Conservation (phyloP, 2,888 invertebrate genomes). For the Latheticus oryzae region DNA sequence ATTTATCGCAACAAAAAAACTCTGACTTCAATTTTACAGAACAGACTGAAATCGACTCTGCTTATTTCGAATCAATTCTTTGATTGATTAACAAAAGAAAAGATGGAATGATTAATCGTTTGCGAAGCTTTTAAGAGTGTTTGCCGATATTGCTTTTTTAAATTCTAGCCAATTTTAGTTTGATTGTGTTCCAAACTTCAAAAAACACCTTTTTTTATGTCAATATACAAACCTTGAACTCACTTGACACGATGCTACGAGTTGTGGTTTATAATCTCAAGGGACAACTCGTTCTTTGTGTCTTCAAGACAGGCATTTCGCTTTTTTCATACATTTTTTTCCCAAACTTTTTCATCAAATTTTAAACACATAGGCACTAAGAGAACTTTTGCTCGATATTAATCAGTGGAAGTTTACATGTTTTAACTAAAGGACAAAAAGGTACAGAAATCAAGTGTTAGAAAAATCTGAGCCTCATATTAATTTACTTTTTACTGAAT, state of each 20-base stretch:
- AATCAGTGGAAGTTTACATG: no score
- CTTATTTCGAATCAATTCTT: constrained; percentile 20
- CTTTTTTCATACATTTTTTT: no score
- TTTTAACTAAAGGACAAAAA: no score
- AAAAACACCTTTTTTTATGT: constrained; percentile 9
- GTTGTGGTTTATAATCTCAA: constrained; percentile 1
- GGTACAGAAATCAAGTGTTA: no score
- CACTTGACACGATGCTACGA: constrained; percentile 13
- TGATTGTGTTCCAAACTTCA: constrained; percentile 31
- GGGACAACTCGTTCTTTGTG: constrained; percentile 1
- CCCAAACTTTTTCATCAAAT: no score
- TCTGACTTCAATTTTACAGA: constrained; percentile 8
- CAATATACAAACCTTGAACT: constrained; percentile 5
- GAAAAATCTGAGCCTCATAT: no score
- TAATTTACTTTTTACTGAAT: no score
- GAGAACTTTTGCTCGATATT: no score
- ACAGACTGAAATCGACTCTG: background rate
- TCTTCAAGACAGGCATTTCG: constrained; percentile 3
- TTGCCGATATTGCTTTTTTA: constrained; percentile 17
- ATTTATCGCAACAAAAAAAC: no score
- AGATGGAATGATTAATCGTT: constrained; percentile 29
- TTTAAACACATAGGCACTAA: no score
- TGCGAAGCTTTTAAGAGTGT: constrained; percentile 27
- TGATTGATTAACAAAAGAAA: constrained; percentile 22
- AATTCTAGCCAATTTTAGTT: constrained; percentile 18